A percentile compares a stretch with the other conserved stretches of the same genome.
Conservation (phyloP, 2,888 invertebrate species). For the Colostygia pectinataria region DNA sequence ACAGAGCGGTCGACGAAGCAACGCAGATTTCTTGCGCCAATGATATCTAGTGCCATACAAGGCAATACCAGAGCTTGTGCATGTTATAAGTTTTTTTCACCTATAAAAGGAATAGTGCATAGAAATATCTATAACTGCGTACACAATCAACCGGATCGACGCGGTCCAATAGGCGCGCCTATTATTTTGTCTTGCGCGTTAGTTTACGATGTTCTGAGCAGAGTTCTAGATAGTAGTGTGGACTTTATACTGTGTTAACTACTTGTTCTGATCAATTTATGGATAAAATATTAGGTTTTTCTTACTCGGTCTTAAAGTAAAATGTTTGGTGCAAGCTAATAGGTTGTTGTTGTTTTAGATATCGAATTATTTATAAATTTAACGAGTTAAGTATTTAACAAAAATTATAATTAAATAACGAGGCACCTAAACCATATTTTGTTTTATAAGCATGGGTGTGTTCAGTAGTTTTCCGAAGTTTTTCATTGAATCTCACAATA, state of each 20-base stretch:
- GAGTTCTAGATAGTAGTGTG: conserved; percentile 23
- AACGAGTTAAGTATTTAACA: too few species aligned
- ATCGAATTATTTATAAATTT: too few species aligned
- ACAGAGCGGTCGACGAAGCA: background rate
- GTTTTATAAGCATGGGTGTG: too few species aligned
- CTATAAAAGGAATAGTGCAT: conserved; percentile 46
- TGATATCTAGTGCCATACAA: conserved; percentile 43
- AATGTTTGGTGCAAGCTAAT: too few species aligned
- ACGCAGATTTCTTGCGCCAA: conserved; percentile 26
- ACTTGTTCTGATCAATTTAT: too few species aligned
- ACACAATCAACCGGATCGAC: conserved; percentile 71
- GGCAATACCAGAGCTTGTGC: conserved; percentile 46
- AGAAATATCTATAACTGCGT: conserved; percentile 53
- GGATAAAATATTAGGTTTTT: too few species aligned
- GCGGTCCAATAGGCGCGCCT: conserved; percentile 63
- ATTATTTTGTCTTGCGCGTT: conserved; percentile 58
- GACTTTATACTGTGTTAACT: conserved; percentile 13
- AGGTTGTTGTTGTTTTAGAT: too few species aligned
- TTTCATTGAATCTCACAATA: too few species aligned
- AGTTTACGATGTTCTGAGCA: conserved; percentile 40
- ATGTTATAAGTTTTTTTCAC: conserved; percentile 49
- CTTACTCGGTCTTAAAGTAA: too few species aligned
- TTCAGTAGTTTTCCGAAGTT: too few species aligned
- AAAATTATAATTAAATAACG: background rate
- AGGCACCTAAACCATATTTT: too few species aligned